Evolutionary conservation across 2,888 invertebrate genomes (phyloP), one percentile per base, ranked within the genome.

Genomic region (Schizotus pectinicornis): DNA sequence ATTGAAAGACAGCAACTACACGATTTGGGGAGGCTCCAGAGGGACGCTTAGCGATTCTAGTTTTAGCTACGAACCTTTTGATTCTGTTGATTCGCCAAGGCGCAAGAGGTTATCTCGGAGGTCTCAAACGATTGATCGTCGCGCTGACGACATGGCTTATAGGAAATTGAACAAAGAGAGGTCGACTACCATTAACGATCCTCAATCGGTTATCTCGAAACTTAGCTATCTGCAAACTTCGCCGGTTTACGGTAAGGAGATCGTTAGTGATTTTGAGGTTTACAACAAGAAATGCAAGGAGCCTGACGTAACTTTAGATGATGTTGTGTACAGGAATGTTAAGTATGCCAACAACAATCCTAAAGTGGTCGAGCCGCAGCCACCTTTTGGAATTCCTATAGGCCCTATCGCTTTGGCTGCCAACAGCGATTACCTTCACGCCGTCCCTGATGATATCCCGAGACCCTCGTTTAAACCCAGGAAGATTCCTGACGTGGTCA

Each of bases 351-450:
- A 93, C 69, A 88, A 87, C 73, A 84, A 84, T 42, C 79, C 87
- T 37, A 89, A 88, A 76, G 85, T 89, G 5, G 74, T 86, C 2
- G 94, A 94, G 49, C 91, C 90, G 9, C 95, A 95, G 74, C 94
- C 92, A 34, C 94, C 91, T 1, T 95, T 95, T 76, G 95, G 95
- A 12, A 95, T 95, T 72, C 95, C 95, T 0, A 77, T 94, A 34
- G 92, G 92, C 1, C 94, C 94, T 7, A 88, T 94, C 13, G 85
- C 90, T 0, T 87, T 89, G 1, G 90, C 92, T 3, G 86, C 93
- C 0, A 88, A 88, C 59, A 91, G 88, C 67, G 94, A 95, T 77
- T 95, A 95, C 74, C 82, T 95, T 52, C 93, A 94, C 74, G 89
- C 89, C 1, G 85, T 84, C 8, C 89, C 91, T 2, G 85, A 86